phyloP scores from a whole-genome alignment of 2,797 vertebrate genomes.

The Saguinus oedipus region DNA sequence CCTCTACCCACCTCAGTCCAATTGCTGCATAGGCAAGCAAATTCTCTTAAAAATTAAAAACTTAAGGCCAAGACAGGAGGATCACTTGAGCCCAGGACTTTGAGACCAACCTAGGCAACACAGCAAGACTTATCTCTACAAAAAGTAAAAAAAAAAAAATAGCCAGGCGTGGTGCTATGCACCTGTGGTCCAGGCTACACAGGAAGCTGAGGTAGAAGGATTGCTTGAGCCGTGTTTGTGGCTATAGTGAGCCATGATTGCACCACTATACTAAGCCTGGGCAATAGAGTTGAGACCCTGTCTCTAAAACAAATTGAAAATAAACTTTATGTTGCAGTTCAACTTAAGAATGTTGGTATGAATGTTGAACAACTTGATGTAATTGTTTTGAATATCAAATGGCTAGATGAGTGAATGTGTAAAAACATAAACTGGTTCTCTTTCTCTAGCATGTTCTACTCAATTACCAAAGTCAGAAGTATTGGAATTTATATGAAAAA shows the following conservation, averaged over 20 bases:
- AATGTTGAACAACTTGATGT: slow-evolving; percentile 47
- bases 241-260: not conserved
- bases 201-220: not conserved
- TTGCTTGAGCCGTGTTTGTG: not conserved
- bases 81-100: not conserved
- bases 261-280: not conserved
- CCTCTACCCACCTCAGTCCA: not conserved
- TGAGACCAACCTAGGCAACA: not conserved
- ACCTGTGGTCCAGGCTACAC: not conserved
- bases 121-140: not conserved
- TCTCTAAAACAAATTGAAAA: not conserved
- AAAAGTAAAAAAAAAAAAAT: not conserved
- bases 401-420: slow-evolving; percentile 53
- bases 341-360: slow-evolving; percentile 60
- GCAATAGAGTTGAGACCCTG: not conserved
- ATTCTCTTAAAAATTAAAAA: slow-evolving; percentile 30
- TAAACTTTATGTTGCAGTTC: slow-evolving; percentile 16
- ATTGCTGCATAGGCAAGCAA: slow-evolving; percentile 29
- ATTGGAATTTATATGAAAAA: slow-evolving; percentile 41
- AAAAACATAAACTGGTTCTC: slow-evolving; percentile 51
- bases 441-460: slow-evolving; percentile 42
- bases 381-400: slow-evolving; percentile 73
- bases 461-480: slow-evolving; percentile 63
- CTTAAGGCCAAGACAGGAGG: not conserved
- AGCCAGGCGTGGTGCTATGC: not conserved